phyloP scores from a whole-genome alignment of 1,140 invertebrate species.

The Anadara kagoshimensis region DNA sequence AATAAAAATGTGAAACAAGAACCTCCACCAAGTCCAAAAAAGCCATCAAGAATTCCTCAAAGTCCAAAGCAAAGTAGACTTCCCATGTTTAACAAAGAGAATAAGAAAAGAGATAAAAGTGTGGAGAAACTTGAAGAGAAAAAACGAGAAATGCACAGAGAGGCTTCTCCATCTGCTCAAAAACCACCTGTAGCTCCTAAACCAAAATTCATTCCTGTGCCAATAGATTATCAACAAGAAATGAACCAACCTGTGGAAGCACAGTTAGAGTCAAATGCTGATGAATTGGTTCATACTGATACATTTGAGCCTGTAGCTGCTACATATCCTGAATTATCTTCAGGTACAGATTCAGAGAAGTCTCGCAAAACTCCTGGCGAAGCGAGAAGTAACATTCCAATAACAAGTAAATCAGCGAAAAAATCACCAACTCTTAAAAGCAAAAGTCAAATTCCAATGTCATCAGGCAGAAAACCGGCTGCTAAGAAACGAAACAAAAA shows the following conservation, averaged over 20 bases:
- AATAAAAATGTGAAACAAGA: too few species aligned
- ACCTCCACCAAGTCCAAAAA: not conserved
- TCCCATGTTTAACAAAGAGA: constrained; percentile 12
- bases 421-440: too few species aligned
- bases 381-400: not conserved
- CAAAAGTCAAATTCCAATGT: too few species aligned
- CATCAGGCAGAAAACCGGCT: too few species aligned
- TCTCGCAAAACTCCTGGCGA: not conserved
- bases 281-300: not conserved
- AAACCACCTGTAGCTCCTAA: not conserved
- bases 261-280: not conserved
- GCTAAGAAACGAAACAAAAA: not conserved
- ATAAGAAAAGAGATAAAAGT: not conserved
- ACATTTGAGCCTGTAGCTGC: not conserved
- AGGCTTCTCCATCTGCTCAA: not conserved
- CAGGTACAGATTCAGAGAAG: not conserved
- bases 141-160: not conserved
- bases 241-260: not conserved
- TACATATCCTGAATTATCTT: not conserved
- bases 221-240: not conserved
- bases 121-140: not conserved
- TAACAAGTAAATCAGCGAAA: too few species aligned
- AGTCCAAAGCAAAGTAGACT: constrained; percentile 19
- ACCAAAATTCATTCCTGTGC: not conserved
- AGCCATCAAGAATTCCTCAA: constrained; percentile 12